phyloP scores from a whole-genome alignment of 1,140 invertebrate genomes.

The Meloidogyne hapla region DNA sequence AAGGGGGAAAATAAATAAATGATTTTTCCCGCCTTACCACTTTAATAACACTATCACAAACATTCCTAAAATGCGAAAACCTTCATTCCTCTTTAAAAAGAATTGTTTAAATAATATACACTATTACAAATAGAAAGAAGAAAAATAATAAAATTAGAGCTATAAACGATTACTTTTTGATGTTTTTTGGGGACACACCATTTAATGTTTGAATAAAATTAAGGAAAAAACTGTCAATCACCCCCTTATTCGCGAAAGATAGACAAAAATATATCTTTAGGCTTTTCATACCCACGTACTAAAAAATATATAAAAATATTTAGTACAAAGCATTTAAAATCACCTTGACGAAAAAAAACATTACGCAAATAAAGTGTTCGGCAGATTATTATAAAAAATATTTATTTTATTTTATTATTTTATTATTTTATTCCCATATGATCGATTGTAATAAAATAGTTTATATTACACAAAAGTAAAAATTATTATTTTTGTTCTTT shows the following conservation, averaged over 20 bases:
- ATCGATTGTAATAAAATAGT: not conserved
- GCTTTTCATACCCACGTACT: not conserved
- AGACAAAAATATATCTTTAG: not conserved
- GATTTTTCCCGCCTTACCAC: not conserved
- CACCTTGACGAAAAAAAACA: not conserved
- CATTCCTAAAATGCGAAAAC: not conserved
- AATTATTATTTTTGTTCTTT: not conserved
- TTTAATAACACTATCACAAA: not conserved
- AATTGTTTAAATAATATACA: not conserved
- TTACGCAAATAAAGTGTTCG: not conserved
- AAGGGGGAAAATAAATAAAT: too few relatives aligned
- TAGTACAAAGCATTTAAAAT: not conserved
- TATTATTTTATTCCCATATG: not conserved
- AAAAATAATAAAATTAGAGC: not conserved
- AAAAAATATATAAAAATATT: not conserved
- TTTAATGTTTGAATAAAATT: not conserved
- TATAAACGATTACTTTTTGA: not conserved
- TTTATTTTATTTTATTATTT: too few relatives aligned
- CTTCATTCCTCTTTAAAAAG: not conserved
- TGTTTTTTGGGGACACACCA: not conserved
- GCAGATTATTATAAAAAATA: not conserved
- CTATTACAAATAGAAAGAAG: not conserved
- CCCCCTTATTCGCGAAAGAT: conserved; percentile 1
- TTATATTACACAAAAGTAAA: conserved; percentile 2
- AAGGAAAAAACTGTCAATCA: not conserved